phyloP scores from a whole-genome alignment of 1,140 invertebrate species.

The Leptopilina clavipes region DNA sequence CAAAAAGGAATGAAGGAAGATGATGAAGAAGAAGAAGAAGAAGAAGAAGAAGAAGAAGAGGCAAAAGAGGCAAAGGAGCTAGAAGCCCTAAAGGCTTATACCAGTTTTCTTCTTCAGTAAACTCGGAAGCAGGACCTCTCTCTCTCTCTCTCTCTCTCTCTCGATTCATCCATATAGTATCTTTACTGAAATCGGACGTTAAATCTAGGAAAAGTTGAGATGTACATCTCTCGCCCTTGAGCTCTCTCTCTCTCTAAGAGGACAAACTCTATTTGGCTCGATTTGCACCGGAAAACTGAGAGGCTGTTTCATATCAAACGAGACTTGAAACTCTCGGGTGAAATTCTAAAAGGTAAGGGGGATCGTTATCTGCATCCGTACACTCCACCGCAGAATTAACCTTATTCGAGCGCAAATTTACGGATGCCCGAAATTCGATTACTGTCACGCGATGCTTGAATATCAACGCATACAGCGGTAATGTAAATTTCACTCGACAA shows the following conservation, averaged over 20 bases:
- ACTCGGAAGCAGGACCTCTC: conserved; percentile 2
- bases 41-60: background rate
- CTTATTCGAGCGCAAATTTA: conserved; percentile 18
- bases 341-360: conserved; percentile 4
- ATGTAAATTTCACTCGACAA: too few species aligned
- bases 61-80: background rate
- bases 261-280: conserved; percentile 14
- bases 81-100: conserved; percentile 16
- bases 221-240: conserved; percentile 9
- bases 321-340: background rate
- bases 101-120: background rate
- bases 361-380: conserved; percentile 22
- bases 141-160: background rate
- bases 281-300: conserved; percentile 21
- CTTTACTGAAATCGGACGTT: conserved; percentile 18
- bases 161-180: conserved; percentile 14
- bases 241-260: background rate
- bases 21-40: background rate
- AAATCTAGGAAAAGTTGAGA: conserved; percentile 16
- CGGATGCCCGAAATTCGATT: background rate
- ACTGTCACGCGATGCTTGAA: background rate
- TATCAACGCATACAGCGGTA: background rate
- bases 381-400: conserved; percentile 4
- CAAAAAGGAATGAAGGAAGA: conserved; percentile 22
- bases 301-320: conserved; percentile 17